These are phyloP conservation scores for Pomatorhinus ruficollis DNA, from an alignment of 2,113 vertebrate genomes.

Conservation along the genomic window DNA sequence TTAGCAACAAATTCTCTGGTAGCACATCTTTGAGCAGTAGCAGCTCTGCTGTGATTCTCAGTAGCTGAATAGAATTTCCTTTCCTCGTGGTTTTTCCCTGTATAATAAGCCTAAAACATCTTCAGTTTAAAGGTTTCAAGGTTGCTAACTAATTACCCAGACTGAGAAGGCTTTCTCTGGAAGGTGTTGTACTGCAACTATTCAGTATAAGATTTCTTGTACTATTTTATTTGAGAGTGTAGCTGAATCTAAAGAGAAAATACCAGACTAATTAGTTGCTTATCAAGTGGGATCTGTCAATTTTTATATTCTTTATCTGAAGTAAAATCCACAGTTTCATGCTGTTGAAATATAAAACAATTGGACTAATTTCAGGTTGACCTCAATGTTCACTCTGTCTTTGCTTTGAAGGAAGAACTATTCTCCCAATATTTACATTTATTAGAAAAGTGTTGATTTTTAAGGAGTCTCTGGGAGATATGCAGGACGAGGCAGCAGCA, in stretches of 20 bases:
- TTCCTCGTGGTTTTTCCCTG: not conserved
- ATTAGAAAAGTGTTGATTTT: not conserved
- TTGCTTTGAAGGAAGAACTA: not conserved
- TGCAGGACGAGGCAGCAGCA: accelerated
- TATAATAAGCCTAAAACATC: not conserved
- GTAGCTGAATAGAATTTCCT: not conserved
- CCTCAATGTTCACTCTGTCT: not conserved
- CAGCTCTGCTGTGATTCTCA: not conserved
- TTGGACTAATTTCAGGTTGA: not conserved
- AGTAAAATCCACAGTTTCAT: not conserved
- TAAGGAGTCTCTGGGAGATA: not conserved
- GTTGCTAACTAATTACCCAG: conserved; percentile 14
- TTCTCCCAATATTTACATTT: not conserved
- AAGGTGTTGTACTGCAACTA: not conserved
- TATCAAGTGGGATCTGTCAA: not conserved
- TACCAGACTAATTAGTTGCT: not conserved
- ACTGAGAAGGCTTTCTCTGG: not conserved
- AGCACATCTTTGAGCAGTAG: not conserved
- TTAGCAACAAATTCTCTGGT: not conserved
- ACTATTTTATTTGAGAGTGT: not conserved
- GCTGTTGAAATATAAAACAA: not conserved
- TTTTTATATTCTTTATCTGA: not conserved
- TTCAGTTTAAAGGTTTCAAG: not conserved
- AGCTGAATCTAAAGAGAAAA: not conserved
- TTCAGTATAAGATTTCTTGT: not conserved